Percentiles rank a stretch among this genome's conserved stretches.
phyloP scores from a whole-genome alignment of 1,140 invertebrate genomes.

The Ridgeia piscesae region DNA sequence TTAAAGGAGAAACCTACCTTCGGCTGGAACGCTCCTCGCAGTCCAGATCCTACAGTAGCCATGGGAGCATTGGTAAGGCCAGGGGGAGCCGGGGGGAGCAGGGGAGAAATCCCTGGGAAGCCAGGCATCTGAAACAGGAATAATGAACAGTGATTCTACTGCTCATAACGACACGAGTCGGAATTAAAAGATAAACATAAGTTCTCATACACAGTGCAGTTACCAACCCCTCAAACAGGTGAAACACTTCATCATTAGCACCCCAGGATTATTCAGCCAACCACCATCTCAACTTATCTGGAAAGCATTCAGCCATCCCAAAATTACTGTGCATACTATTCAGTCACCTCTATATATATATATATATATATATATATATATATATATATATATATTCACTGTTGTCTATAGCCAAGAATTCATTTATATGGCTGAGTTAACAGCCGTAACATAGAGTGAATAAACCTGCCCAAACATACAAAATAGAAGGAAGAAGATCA shows the following conservation, averaged over 20 bases:
- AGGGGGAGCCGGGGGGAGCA: conserved; percentile 74
- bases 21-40: conserved; percentile 81
- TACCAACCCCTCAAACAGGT: not conserved
- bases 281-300: not conserved
- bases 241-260: not conserved
- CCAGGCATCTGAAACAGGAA: conserved; percentile 42
- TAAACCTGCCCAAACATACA: not conserved
- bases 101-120: conserved; percentile 75
- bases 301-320: not conserved
- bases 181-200: too few relatives aligned
- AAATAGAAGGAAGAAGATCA: too few relatives aligned
- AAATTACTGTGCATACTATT: not conserved
- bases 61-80: conserved; percentile 68
- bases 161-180: too few relatives aligned
- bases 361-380: not conserved
- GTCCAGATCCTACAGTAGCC: conserved; percentile 65
- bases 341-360: too few relatives aligned
- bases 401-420: not conserved
- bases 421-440: not conserved
- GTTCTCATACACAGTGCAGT: too few relatives aligned
- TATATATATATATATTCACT: not conserved
- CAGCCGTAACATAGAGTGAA: not conserved
- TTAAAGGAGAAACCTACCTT: conserved; percentile 69
- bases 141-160: not conserved
- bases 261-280: not conserved